phyloP scores from a whole-genome alignment of 2,888 invertebrate genomes.

The Caenorhabditis angaria region DNA sequence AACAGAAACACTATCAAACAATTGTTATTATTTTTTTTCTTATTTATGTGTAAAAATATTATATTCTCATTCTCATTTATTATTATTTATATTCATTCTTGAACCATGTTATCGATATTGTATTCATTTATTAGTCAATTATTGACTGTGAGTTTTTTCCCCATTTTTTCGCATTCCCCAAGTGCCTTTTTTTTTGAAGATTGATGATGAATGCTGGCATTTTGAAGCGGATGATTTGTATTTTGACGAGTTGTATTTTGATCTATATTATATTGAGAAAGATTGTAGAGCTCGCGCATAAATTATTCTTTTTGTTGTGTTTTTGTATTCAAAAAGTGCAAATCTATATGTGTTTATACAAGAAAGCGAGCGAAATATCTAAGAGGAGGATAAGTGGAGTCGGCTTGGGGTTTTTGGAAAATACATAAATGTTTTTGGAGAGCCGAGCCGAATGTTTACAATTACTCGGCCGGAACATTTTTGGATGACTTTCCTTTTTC shows the following conservation, averaged over 20 bases:
- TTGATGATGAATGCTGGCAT: conserved; percentile 36
- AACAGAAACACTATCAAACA: no score
- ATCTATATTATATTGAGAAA: conserved; percentile 16
- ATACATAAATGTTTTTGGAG: no score
- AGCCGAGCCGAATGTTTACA: no score
- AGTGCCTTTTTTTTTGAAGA: conserved; percentile 17
- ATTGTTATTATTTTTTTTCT: no score
- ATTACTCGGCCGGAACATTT: conserved; percentile 1
- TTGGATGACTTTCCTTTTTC: not conserved
- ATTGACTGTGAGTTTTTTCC: conserved; percentile 7
- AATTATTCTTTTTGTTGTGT: conserved; percentile 17
- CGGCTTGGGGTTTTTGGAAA: not conserved
- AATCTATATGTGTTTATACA: no score
- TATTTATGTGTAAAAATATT: not conserved
- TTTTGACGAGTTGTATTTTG: conserved; percentile 45
- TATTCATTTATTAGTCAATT: not conserved
- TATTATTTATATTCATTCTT: not conserved
- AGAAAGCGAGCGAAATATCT: no score
- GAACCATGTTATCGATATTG: not conserved
- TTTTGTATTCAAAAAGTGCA: no score
- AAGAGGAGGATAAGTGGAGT: no score
- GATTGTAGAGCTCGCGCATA: conserved; percentile 30
- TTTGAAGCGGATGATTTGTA: conserved; percentile 44
- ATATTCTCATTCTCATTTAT: not conserved
- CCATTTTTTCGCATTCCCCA: conserved; percentile 21